A percentile compares a stretch with the other conserved stretches of the same genome.
Conservation (phyloP, 2,888 invertebrate genomes). For the Ceraclea dissimilis region DNA sequence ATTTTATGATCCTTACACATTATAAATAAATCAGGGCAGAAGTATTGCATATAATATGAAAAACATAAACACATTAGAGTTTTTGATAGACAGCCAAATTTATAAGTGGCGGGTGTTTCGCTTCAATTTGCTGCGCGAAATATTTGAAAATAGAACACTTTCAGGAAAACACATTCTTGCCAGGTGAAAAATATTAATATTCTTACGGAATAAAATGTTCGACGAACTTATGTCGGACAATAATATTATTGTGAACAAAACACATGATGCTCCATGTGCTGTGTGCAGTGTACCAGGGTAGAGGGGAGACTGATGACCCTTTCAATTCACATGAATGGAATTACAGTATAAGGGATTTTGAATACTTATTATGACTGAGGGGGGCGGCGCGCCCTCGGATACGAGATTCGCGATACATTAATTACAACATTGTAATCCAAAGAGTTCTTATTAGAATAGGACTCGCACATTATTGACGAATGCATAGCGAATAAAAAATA, state of each 20-base stretch:
- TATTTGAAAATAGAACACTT: conserved; percentile 12
- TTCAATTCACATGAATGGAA: neutral
- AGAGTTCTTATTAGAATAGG: neutral
- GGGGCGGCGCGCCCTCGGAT: neutral
- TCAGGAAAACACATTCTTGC: too few species aligned
- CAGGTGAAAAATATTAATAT: too few species aligned
- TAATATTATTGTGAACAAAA: too few species aligned
- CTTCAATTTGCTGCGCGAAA: conserved; percentile 8
- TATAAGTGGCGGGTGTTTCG: conserved; percentile 5
- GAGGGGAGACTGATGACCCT: neutral
- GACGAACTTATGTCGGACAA: too few species aligned
- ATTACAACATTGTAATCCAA: neutral
- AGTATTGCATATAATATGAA: too few species aligned
- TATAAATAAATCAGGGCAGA: too few species aligned
- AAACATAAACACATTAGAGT: neutral
- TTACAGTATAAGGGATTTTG: neutral
- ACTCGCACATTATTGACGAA: too few species aligned
- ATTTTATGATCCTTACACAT: neutral
- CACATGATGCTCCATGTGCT: too few species aligned
- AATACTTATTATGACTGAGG: neutral
- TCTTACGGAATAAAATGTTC: too few species aligned
- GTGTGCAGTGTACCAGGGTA: too few species aligned
- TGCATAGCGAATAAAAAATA: too few species aligned
- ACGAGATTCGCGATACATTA: neutral
- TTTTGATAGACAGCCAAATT: conserved; percentile 18